A percentile compares a stretch with the other conserved stretches of the same genome.
Conservation (phyloP, 2,888 invertebrate genomes). For the Ephialtes manifestator region DNA sequence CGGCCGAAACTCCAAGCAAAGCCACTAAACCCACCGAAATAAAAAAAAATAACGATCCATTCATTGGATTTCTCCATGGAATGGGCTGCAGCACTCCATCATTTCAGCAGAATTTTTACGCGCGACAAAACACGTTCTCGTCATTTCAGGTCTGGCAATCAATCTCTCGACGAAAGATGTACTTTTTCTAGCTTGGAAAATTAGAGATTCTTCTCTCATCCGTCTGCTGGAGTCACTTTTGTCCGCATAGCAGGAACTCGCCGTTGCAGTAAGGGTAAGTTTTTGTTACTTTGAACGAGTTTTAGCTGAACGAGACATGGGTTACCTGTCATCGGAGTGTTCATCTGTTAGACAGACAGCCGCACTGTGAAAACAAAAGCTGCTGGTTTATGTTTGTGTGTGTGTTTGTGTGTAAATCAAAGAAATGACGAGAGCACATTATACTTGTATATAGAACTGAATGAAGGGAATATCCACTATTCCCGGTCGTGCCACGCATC, state of each 20-base stretch:
- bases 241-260: neutral
- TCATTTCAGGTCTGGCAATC: slow-evolving; percentile 34
- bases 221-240: neutral
- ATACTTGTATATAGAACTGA: neutral
- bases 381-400: neutral
- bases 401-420: neutral
- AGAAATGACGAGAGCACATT: neutral
- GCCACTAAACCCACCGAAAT: neutral
- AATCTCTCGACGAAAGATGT: slow-evolving; percentile 55
- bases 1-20: slow-evolving; percentile 14
- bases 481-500: slow-evolving; percentile 20
- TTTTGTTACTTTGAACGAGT: slow-evolving; percentile 6
- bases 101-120: slow-evolving; percentile 33
- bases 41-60: neutral
- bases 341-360: neutral
- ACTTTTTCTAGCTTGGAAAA: slow-evolving; percentile 16
- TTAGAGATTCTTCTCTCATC: slow-evolving; percentile 35
- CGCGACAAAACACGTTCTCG: slow-evolving; percentile 51
- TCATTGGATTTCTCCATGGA: neutral
- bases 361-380: neutral
- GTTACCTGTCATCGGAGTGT: slow-evolving; percentile 12
- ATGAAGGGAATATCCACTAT: slow-evolving; percentile 18
- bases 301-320: slow-evolving; percentile 14
- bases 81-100: slow-evolving; percentile 20
- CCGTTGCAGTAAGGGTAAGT: neutral